Evolutionary conservation across 2,797 vertebrate species (phyloP), one percentile per base, ranked within the genome.

Genomic region (Schizopygopsis malacanthus): DNA sequence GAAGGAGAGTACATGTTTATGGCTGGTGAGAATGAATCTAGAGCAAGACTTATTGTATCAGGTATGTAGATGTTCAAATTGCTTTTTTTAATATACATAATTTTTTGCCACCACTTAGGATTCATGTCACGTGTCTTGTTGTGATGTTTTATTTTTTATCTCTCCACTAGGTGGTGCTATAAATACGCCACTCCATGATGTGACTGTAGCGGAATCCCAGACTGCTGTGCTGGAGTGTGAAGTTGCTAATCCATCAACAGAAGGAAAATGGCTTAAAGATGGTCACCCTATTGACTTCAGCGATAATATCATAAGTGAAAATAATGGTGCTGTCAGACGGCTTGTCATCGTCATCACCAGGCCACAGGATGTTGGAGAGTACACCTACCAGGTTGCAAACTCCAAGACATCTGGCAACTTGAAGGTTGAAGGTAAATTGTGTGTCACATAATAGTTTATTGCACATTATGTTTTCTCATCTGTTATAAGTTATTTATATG

Each of bases 351-450:
- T 92, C 84, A 95, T 95, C 4, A 95, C 97, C 6, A 97, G 96
- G 90, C 91, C 98, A 10, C 97, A 98, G 85, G 98, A 99, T 81
- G 92, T 97, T 7, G 98, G 96, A 69, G 98, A 99, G 92, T 99
- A 99, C 47, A 98, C 96, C 84, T 99, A 98, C 88, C 96, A 98
- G 94, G 97, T 99, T 91, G 97, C 97, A 90, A 97, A 95, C 91
- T 99, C 98, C 65, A 99, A 97, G 92, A 99, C 98, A 76, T 96
- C 96, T 5, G 98, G 97, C 52, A 97, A 96, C 89, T 95, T 99
- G 78, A 96, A 95, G 87, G 97, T 99, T 0, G 98, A 99, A 96
- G 97, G 98, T 98, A 91, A 79, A 79, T 6, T 39, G 11, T 18
- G 10, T 33, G 4, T n/a, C 0, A 10, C n/a, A 33, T 25, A 59